These are phyloP conservation scores for Pygoscelis adeliae DNA, from an alignment of 2,113 vertebrate genomes.

Conservation along the genomic window DNA sequence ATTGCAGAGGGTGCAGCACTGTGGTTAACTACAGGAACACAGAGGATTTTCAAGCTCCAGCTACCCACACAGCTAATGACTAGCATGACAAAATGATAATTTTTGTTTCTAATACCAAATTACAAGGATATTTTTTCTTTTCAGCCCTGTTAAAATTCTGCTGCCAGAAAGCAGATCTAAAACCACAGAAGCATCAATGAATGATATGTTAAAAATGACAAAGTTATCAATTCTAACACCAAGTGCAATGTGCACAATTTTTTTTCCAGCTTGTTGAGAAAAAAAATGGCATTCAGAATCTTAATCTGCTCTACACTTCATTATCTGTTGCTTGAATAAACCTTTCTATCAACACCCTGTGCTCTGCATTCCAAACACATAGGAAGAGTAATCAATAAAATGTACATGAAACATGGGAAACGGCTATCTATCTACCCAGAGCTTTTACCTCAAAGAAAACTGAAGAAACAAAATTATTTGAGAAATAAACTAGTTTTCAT, in stretches of 20 bases:
- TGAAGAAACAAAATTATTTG: not conserved
- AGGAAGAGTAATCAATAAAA: not conserved
- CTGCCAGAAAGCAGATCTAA: not conserved
- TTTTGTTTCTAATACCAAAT: not conserved
- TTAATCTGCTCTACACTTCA: not conserved
- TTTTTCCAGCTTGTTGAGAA: not conserved
- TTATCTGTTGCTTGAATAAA: not conserved
- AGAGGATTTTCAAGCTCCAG: not conserved
- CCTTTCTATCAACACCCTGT: not conserved
- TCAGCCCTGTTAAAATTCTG: not conserved
- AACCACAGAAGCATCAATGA: not conserved
- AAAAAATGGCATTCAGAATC: not conserved
- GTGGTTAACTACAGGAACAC: not conserved
- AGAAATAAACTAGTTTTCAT: not conserved
- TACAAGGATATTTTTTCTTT: not conserved
- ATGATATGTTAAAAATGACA: not conserved
- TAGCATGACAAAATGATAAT: not conserved
- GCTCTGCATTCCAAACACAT: not conserved
- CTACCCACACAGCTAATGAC: not conserved
- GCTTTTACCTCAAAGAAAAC: not conserved
- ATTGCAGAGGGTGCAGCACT: not conserved
- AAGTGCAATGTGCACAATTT: not conserved
- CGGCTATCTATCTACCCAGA: not conserved
- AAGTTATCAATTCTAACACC: not conserved
- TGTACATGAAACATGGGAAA: accelerated